Base-by-base conservation (phyloP, 2,797 vertebrate species). In the Pachyuromys duprasi region DNA sequence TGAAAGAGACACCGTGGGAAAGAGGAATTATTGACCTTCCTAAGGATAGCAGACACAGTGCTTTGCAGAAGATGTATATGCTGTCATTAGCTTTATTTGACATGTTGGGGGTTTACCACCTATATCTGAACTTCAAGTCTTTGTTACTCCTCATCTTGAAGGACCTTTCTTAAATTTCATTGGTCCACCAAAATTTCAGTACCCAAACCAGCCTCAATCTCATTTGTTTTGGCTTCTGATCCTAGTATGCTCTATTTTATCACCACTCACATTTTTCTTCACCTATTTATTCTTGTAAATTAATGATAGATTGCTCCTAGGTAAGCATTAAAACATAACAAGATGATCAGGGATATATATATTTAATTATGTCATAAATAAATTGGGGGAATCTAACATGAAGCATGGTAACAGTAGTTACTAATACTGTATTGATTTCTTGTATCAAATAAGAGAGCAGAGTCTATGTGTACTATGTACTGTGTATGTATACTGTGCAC, bases 271-370 rank as follows among this genome's bases (percentile, higher is more conserved):
- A n/a, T 70, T 49, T 86, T 31, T 90, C 74, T 36, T 94, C 14
- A 55, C 31, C 14, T 89, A 13, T 86, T 84, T 55, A 80, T 74
- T 4, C 4, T 15, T 26, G 81, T 88, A 8, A 45, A 93, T 53
- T 78, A 86, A 76, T 80, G 42, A 86, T 28, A 86, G n/a, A 96
- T 78, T 49, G 15, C 18, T 76, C 80, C 90, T 18, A 89, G 39
- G 20, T 20, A 90, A 67, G 36, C 36, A 49, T 4, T 33, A 4
- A 28, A 94, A 79, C 49, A 63, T 22, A 86, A 26, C 74, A 26
- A 80, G 65, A 95, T 67, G 11, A 69, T 69, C 24, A 80, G 8
- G 8, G 17, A 79, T 57, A 72, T 81, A 49, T 24, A n/a, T 57
- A 80, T 53, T 53, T 55, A 55, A 15, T 42, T 78, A 76, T 31